phyloP scores from a whole-genome alignment of 2,113 vertebrate species.

The Lamprotornis superbus region DNA sequence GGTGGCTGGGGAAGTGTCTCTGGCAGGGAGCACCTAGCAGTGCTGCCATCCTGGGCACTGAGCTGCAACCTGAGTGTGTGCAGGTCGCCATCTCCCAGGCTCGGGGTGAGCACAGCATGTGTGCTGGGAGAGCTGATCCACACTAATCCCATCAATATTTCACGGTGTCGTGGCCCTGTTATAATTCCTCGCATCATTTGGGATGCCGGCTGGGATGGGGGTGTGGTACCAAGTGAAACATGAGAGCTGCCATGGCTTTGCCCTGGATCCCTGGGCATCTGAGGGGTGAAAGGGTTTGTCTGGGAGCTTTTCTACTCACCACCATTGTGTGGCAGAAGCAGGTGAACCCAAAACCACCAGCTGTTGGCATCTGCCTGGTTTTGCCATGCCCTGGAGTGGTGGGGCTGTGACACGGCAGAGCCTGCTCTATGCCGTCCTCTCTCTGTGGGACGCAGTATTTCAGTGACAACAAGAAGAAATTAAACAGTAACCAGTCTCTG shows the following conservation, averaged over 20 bases:
- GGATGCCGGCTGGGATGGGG: not conserved
- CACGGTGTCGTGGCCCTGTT: not conserved
- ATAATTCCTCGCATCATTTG: not conserved
- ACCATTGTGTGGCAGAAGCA: rapidly evolving
- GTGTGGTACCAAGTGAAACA: not conserved
- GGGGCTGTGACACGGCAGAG: not conserved
- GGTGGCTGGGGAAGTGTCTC: not conserved
- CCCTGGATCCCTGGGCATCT: not conserved
- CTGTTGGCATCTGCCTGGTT: rapidly evolving
- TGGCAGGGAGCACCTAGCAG: not conserved
- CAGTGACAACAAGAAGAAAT: not conserved
- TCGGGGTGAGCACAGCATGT: not conserved
- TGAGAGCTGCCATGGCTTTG: not conserved
- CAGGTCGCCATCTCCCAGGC: not conserved
- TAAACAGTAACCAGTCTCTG: not conserved
- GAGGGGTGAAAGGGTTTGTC: not conserved
- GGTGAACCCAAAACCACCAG: rapidly evolving
- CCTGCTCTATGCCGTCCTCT: not conserved
- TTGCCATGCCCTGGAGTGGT: rapidly evolving
- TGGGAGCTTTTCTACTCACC: rapidly evolving
- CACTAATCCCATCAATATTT: slow-evolving; percentile 52
- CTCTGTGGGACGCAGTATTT: not conserved
- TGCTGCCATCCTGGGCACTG: rapidly evolving
- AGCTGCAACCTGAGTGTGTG: not conserved
- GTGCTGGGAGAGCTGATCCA: slow-evolving; percentile 30